Evolutionary conservation across 2,888 invertebrate genomes (phyloP), one percentile per base, ranked within the genome.

Genomic region (Himalopsyche japonica): DNA sequence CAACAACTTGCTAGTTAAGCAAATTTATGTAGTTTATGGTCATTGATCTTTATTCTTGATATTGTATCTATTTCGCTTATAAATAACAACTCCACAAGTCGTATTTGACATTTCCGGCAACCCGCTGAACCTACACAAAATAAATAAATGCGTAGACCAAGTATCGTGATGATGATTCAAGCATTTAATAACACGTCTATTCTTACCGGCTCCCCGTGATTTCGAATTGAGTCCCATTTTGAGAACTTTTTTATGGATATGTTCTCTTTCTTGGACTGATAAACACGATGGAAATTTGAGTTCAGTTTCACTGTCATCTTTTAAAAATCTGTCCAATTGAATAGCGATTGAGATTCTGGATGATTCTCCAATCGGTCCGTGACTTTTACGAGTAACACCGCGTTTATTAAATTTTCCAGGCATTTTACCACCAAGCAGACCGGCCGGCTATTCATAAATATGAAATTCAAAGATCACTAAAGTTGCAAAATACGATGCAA

Each of bases 181-280:
- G 43, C 43, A 43, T 43, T 15, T 15, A 43, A 0, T 43, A 15
- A 43, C 12, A 3, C 3, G 3, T 6, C 15, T 43, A 48, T 57
- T 20, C 88, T 87, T 90, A 96, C 96, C 94, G 91, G 94, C 96
- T 93, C 97, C 97, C 91, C 95, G 93, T 88, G 97, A 97, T 91
- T 95, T 96, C 2, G 97, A 96, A 88, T 95, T 95, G 43, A 97
- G 90, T 7, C 96, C 96, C 87, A 95, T 90, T 87, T 93, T 92
- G 78, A 92, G 92, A 70, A 95, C 95, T 37, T 95, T 92, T 87
- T 94, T 92, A 89, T 97, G 97, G 86, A 97, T 94, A 89, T 96
- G 97, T 15, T 95, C 96, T 87, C 97, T 93, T 90, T 97, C 96
- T 87, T 94, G 94, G 12, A 95, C 95, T 15, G 95, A 95, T 85